These are phyloP conservation scores for Galerucella calmariensis DNA, from an alignment of 2,888 invertebrate species.

Conservation along the genomic window DNA sequence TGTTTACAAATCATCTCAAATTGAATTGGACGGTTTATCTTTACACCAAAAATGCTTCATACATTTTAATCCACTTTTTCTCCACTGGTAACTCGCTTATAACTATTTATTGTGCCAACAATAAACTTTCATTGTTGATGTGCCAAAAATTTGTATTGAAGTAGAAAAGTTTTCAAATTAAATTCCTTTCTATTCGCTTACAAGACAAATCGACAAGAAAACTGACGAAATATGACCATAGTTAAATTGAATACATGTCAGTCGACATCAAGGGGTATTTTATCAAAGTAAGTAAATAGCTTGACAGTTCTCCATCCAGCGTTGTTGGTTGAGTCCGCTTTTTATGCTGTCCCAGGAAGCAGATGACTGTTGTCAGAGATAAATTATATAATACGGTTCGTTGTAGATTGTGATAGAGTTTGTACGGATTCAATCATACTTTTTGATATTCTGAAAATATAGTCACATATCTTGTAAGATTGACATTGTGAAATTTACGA, in stretches of 20 bases:
- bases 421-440: not conserved
- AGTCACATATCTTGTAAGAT: not conserved
- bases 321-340: constrained; percentile 23
- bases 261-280: constrained; percentile 23
- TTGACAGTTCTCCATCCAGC: constrained; percentile 32
- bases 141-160: constrained; percentile 21
- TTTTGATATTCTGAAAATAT: not conserved
- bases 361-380: constrained; percentile 33
- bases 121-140: not conserved
- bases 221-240: constrained; percentile 27
- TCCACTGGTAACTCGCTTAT: too few species aligned
- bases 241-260: constrained; percentile 35
- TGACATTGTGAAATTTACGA: too few species aligned
- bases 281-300: constrained; percentile 33
- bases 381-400: constrained; percentile 15
- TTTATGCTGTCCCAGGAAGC: constrained; percentile 26
- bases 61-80: too few species aligned
- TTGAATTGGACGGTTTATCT: not conserved
- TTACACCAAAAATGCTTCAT: too few species aligned
- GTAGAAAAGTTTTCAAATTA: constrained; percentile 30
- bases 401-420: not conserved
- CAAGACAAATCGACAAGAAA: constrained; percentile 29
- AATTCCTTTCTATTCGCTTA: constrained; percentile 10
- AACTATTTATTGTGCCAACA: too few species aligned
- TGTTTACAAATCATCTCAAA: not conserved